Conservation (phyloP, 2,797 vertebrate genomes). For the Thaleichthys pacificus region DNA sequence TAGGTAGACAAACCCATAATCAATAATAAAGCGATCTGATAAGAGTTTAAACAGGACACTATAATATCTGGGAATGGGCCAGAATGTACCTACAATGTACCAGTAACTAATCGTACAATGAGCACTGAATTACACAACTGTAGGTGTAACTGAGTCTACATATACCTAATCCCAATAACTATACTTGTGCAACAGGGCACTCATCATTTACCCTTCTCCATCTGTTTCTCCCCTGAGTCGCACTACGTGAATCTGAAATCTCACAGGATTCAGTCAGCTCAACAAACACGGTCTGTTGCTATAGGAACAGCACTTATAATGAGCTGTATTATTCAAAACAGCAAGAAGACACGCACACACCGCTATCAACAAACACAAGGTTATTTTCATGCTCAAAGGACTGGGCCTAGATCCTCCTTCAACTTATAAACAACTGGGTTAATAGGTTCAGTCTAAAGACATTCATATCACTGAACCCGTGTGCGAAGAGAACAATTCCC, state of each 20-base stretch:
- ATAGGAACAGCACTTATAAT: slow-evolving; percentile 68
- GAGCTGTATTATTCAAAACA: slow-evolving; percentile 54
- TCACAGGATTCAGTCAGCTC: slow-evolving; percentile 38
- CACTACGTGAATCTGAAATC: slow-evolving; percentile 37
- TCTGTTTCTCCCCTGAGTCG: slow-evolving; percentile 19
- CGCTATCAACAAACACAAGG: slow-evolving; percentile 40
- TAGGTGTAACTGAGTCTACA: background rate
- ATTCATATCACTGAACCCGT: slow-evolving; percentile 17
- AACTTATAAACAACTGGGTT: slow-evolving; percentile 35
- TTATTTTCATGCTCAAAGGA: slow-evolving; percentile 37
- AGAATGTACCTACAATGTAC: background rate
- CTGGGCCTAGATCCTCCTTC: slow-evolving; percentile 33
- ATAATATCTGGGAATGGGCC: background rate
- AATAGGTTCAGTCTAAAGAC: slow-evolving; percentile 9
- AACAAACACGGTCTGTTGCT: slow-evolving; percentile 59
- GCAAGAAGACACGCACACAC: slow-evolving; percentile 35
- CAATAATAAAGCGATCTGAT: too few species aligned
- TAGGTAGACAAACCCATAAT: too few species aligned
- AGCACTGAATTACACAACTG: background rate
- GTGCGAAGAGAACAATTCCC: background rate
- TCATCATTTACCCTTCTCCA: slow-evolving; percentile 28
- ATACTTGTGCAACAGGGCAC: too few species aligned
- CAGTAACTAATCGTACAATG: too few species aligned
- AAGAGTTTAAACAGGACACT: background rate
- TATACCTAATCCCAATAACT: background rate